Base-by-base conservation (phyloP, 2,888 invertebrate genomes). In the Bedellia somnulentella region DNA sequence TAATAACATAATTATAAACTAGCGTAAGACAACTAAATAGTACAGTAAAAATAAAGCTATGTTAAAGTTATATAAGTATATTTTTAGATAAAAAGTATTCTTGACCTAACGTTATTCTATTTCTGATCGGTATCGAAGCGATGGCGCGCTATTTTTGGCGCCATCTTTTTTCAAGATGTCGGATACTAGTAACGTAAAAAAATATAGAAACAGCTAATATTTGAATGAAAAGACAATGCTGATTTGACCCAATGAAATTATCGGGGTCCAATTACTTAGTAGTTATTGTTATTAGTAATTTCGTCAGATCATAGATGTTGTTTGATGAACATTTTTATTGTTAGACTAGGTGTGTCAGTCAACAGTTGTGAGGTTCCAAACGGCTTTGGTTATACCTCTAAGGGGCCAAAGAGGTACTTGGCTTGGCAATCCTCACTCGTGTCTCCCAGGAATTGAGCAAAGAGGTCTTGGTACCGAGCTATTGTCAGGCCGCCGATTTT, bases 401-500 rank as follows among this genome's bases (percentile, higher is more conserved):
- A 66, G 22, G 90, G 90, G 25, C 90, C 90, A 56, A 91, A 91
- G 10, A 91, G 78, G 47, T 87, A 83, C 30, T 85, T 84, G 22
- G 88, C 88, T 35, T 82, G 79, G 48, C 83, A 83, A 43, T 82
- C 80, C 33, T 88, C 87, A 41, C 80, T 82, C 21, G 82, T 82
- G 57, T 89, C 87, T 14, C 90, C 88, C 36, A 90, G 77, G 67
- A 87, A 90, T 57, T 87, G 83, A 1, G 89, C 88, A 55, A 90
- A 91, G 3, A 90, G 75, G 55, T 90, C 90, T 56, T 90, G 87
- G 53, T 90, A 91, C 52, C 90, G 80, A 4, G 86, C 80, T 35
- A 89, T 55, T 2, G 86, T 87, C 27, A 91, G 66, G 3, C 90
- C 90, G 15, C 90, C 90, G 47, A 82, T 81, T 63, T 83, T 82